Conservation (phyloP, 30 jellyfish, hydroid and myxozoan genomes). For the Cassiopea xamachana region DNA sequence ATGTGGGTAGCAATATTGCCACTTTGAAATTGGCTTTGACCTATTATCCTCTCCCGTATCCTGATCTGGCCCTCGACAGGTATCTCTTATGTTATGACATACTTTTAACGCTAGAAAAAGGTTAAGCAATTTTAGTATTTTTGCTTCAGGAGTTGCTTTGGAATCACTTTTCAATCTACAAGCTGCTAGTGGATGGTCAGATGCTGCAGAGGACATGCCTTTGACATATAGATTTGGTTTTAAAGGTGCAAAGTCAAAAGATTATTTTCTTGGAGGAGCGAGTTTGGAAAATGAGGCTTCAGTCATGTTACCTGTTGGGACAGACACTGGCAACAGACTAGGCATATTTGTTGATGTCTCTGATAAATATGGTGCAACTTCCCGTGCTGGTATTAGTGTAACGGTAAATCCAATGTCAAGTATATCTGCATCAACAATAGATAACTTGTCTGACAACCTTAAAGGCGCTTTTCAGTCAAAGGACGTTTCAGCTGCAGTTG, state of each 20-base stretch:
- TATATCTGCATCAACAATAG: constrained; percentile 13
- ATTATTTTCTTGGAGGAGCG: constrained; percentile 59
- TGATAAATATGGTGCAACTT: constrained; percentile 48
- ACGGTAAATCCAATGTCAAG: constrained; percentile 43
- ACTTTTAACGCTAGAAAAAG: background rate
- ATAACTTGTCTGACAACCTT: constrained; percentile 6
- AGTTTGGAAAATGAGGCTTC: constrained; percentile 59
- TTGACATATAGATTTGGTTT: constrained; percentile 70
- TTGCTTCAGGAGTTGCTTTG: constrained; percentile 57
- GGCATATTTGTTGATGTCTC: constrained; percentile 79
- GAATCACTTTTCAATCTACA: constrained; percentile 63
- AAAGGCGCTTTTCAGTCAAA: constrained; percentile 69
- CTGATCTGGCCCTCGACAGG: too few relatives aligned
- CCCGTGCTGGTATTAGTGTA: constrained; percentile 49
- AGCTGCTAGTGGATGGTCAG: constrained; percentile 83
- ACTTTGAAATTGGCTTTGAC: too few relatives aligned
- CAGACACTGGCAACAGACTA: background rate
- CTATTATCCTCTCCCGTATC: too few relatives aligned
- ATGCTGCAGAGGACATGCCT: constrained; percentile 76
- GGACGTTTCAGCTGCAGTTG: constrained; percentile 65
- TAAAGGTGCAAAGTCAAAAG: constrained; percentile 33
- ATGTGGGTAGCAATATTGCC: too few relatives aligned
- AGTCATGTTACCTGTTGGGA: constrained; percentile 60
- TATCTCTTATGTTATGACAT: background rate
- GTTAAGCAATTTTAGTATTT: background rate